These are phyloP conservation scores for Asteroscopus sphinx DNA, from an alignment of 2,888 invertebrate species.

Conservation along the genomic window DNA sequence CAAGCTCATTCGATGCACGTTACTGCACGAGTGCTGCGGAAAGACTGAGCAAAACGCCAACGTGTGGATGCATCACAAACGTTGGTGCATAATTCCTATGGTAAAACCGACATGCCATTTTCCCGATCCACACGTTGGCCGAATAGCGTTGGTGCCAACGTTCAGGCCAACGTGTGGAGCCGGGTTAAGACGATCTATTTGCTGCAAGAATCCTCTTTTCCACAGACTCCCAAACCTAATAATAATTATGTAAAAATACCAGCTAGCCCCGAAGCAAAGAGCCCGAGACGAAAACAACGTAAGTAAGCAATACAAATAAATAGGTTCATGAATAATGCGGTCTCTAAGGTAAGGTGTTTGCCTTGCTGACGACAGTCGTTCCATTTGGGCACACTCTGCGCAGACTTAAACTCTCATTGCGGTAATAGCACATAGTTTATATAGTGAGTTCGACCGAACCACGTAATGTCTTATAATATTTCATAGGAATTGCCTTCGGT, in stretches of 20 bases:
- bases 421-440: slow-evolving; percentile 84
- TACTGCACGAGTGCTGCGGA: too few relatives aligned
- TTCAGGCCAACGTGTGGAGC: too few relatives aligned
- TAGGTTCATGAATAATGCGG: slow-evolving; percentile 87
- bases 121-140: too few relatives aligned
- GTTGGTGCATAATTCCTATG: too few relatives aligned
- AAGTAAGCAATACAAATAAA: slow-evolving; percentile 87
- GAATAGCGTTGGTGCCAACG: too few relatives aligned
- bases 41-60: too few relatives aligned
- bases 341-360: slow-evolving; percentile 70
- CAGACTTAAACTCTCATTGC: slow-evolving; percentile 87
- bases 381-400: slow-evolving; percentile 74
- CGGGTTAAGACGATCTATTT: too few relatives aligned
- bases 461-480: slow-evolving; percentile 77
- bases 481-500: slow-evolving; percentile 73
- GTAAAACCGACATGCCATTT: too few relatives aligned
- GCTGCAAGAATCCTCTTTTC: slow-evolving; percentile 8
- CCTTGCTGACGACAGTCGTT: slow-evolving; percentile 72
- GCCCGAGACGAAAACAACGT: slow-evolving; percentile 65
- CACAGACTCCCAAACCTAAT: slow-evolving; percentile 16
- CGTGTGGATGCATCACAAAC: too few relatives aligned
- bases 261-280: slow-evolving; percentile 41
- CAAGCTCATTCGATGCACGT: too few relatives aligned
- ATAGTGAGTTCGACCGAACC: slow-evolving; percentile 71
- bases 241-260: slow-evolving; percentile 50